Evolutionary conservation across 2,113 vertebrate species (phyloP).

Genomic region (Poecile atricapillus): DNA sequence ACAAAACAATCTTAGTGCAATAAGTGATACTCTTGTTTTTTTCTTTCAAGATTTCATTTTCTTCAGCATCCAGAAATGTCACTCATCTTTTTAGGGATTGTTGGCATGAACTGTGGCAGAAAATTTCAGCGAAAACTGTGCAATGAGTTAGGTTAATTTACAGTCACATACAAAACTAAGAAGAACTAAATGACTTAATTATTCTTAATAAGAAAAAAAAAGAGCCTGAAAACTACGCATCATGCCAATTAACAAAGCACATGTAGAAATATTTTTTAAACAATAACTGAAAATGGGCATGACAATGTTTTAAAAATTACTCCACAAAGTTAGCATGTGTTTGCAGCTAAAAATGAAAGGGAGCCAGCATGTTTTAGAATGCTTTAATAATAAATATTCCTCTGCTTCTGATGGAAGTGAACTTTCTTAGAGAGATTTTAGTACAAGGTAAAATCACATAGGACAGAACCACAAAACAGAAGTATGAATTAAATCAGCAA

Average conservation of each 20-base stretch:
- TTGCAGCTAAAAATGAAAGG: neutral
- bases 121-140: neutral
- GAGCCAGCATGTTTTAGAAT: neutral
- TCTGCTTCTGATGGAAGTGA: neutral
- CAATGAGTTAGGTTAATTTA: neutral
- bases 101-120: neutral
- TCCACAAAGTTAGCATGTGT: accelerated
- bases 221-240: neutral
- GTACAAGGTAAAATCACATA: neutral
- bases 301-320: neutral
- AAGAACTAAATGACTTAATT: neutral
- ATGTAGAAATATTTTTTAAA: neutral
- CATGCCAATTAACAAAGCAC: neutral
- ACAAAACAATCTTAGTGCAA: neutral
- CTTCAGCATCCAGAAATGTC: neutral
- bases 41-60: neutral
- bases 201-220: neutral
- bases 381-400: neutral
- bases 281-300: neutral
- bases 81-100: neutral
- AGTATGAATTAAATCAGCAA: neutral
- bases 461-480: neutral
- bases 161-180: neutral
- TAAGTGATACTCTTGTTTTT: neutral
- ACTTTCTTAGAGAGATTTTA: neutral